A percentile compares a stretch with the other conserved stretches of the same genome.
These are phyloP conservation scores for Mythimna pallens DNA, from an alignment of 2,888 invertebrate genomes.

Conservation along the genomic window DNA sequence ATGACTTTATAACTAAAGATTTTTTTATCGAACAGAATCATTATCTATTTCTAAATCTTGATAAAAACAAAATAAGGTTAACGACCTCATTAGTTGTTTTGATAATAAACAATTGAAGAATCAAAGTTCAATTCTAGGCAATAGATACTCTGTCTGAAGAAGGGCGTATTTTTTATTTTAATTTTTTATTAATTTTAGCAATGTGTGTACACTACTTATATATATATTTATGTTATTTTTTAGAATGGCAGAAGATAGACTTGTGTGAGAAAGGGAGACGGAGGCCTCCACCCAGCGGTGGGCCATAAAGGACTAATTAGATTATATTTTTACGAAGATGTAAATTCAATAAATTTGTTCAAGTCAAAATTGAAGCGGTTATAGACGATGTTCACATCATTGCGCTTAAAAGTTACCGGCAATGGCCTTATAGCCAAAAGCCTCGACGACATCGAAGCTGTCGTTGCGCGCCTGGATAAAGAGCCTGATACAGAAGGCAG, in stretches of 20 bases:
- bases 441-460: too few relatives aligned
- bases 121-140: constrained; percentile 18
- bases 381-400: too few relatives aligned
- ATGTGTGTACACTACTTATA: background rate
- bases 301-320: too few relatives aligned
- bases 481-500: too few relatives aligned
- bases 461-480: too few relatives aligned
- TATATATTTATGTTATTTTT: too few relatives aligned
- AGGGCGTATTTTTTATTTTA: background rate
- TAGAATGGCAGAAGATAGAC: too few relatives aligned
- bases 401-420: too few relatives aligned
- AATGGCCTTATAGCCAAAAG: too few relatives aligned
- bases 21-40: constrained; percentile 27
- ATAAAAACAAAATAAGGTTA: constrained; percentile 45
- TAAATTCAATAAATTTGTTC: too few relatives aligned
- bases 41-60: constrained; percentile 44
- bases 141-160: background rate
- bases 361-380: too few relatives aligned
- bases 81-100: constrained; percentile 27
- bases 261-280: background rate
- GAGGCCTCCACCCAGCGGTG: background rate
- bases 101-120: constrained; percentile 15
- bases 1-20: constrained; percentile 15
- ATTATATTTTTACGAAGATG: too few relatives aligned
- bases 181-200: background rate